Base-by-base conservation (phyloP, 2,888 invertebrate genomes). In the Nymphalis polychloros region DNA sequence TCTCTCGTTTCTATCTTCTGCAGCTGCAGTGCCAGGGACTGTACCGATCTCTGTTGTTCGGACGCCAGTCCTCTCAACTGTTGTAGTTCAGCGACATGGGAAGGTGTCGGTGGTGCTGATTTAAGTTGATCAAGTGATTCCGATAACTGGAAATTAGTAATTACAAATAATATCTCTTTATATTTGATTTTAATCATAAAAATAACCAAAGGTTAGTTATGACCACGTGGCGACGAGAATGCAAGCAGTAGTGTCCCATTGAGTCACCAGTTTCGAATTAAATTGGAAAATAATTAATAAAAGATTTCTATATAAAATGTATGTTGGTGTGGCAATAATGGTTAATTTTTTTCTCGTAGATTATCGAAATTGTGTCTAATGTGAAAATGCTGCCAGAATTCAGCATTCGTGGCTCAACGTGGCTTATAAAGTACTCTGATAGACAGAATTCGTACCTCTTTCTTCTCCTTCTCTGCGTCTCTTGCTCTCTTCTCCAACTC, bases 401-500 rank as follows among this genome's bases (percentile, higher is more conserved):
- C 6, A 6, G 27, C 27, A 6, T 31, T 31, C 27, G 5, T 31
- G 27, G 3, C 27, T 2, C 27, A 5, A 31, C 27, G 27, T 31
- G 27, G 27, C 6, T 31, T 31, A 31, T 31, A 31, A 31, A 31
- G 6, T 31, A 31, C 5, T 31, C 27, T 31, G 5, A 31, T 31
- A 31, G 6, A 31, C 6, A 31, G 27, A 31, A 31, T 17, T 1
- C 66, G 89, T 47, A 94, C 94, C 87, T 94, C 93, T 68, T 90
- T 93, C 57, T 94, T 93, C 59, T 89, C 90, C 74, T 88, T 93
- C 75, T 95, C 94, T 60, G 94, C 94, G 46, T 95, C 95, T 75
- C 96, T 94, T 67, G 96, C 95, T 10, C 93, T 89, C 76, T 94
- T 94, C 87, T 96, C 96, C 77, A 96, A 94, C 83, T 96, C 96